Percentiles rank a stretch among this genome's conserved stretches.
phyloP scores from a whole-genome alignment of 2,888 invertebrate genomes.

The Oxytorus armatus region DNA sequence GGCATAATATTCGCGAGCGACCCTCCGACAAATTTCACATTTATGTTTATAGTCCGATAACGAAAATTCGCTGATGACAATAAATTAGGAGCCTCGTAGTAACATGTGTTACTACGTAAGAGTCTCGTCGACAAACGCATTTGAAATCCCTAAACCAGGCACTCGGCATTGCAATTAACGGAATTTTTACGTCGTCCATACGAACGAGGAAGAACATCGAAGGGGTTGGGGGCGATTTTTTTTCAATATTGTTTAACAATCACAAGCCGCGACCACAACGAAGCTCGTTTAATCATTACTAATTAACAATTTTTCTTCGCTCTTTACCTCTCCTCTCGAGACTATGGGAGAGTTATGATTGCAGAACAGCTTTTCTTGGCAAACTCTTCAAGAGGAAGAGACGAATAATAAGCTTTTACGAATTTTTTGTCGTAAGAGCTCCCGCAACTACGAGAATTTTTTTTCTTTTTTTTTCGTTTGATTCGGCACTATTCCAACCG shows the following conservation, averaged over 20 bases:
- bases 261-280: neutral
- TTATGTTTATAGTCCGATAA: too few relatives aligned
- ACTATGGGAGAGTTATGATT: neutral
- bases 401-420: too few relatives aligned
- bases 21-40: slow-evolving; percentile 9
- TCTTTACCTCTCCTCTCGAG: neutral
- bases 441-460: neutral
- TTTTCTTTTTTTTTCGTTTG: slow-evolving; percentile 14
- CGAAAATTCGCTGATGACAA: slow-evolving; percentile 57
- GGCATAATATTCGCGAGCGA: neutral
- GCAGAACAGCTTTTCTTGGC: neutral
- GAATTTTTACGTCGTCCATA: slow-evolving; percentile 21
- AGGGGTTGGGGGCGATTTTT: neutral
- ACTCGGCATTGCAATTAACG: slow-evolving; percentile 39
- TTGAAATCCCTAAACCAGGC: slow-evolving; percentile 49
- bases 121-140: slow-evolving; percentile 55
- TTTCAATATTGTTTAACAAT: neutral
- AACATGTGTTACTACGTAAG: slow-evolving; percentile 64
- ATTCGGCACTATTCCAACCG: slow-evolving; percentile 37
- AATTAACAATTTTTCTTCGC: slow-evolving; percentile 1
- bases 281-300: slow-evolving; percentile 12
- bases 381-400: neutral
- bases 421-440: slow-evolving; percentile 9
- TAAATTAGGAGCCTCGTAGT: slow-evolving; percentile 50
- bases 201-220: neutral